Base-by-base conservation (phyloP, 2,113 vertebrate genomes). In the Desmodus rotundus region DNA sequence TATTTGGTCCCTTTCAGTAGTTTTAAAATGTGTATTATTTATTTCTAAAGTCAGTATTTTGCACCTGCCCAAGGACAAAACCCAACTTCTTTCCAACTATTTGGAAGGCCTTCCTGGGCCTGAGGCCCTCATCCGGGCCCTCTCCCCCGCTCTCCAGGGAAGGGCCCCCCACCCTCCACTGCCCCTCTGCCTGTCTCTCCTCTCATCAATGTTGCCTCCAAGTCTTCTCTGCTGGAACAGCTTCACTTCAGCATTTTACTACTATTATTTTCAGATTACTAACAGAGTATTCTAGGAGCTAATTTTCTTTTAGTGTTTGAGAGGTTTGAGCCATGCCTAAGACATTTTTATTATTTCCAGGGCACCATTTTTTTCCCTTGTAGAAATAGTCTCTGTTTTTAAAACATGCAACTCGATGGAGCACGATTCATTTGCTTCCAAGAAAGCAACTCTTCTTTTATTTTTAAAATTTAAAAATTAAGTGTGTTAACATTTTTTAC, bases 401-500 rank as follows among this genome's bases (percentile, higher is more conserved):
- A 56, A 93, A 81, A 94, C 73, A 87, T 26, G 7, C 8, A 16
- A 43, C 33, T 61, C 28, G 45, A n/a, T 52, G 14, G 45, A 93
- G 14, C 20, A 68, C 1, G 9, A 72, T 81, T 93, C 15, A 41
- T 63, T 83, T 92, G 45, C 24, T 85, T 73, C 80, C 19, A 41
- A 82, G 73, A 58, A 82, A 95, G 28, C 70, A 90, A 50, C 41
- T 80, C 50, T 83, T 95, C 50, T 91, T 96, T 91, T 52, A 63
- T 36, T 74, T 36, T 47, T 41, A 67, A 38, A 54, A 17, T 1
- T 13, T 17, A 41, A n/a, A 31, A 45, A 74, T 61, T n/a, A n/a
- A 47, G 41, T 11, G 17, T 41, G 31, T 61, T 81, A 38, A 61
- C 20, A 4, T 5, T 31, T 65, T 65, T 89, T 87, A 76, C 65